Evolutionary conservation across 2,113 vertebrate genomes (phyloP).

Genomic region (Ptilorrhoa leucosticta): DNA sequence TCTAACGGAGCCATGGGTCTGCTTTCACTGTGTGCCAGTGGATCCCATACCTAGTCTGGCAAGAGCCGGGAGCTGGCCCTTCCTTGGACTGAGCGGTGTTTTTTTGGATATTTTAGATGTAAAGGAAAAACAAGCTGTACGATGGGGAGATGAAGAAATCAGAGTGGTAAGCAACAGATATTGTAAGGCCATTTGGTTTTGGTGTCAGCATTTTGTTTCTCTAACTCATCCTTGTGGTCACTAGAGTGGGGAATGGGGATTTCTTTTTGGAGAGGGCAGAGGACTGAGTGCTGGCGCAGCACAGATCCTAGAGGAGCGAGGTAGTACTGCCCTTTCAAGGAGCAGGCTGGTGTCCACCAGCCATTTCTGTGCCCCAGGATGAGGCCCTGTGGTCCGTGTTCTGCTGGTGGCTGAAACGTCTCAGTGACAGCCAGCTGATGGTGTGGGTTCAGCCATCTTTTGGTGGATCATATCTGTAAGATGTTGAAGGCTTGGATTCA

Average conservation of each 20-base stretch:
- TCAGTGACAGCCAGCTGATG: not conserved
- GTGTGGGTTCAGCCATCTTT: not conserved
- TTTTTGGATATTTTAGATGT: not conserved
- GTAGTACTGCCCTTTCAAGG: not conserved
- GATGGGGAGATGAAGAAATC: not conserved
- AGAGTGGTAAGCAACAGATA: not conserved
- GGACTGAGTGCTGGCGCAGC: no score
- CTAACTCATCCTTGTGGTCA: not conserved
- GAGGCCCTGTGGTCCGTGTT: not conserved
- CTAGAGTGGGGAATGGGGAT: not conserved
- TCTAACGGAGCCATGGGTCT: not conserved
- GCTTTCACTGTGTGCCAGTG: not conserved
- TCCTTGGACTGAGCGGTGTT: not conserved
- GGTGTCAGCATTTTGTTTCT: not conserved
- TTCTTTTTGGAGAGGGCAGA: not conserved
- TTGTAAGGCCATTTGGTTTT: not conserved
- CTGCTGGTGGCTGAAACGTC: not conserved
- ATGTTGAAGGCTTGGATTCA: not conserved
- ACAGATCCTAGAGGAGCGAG: not conserved
- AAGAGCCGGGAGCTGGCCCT: not conserved
- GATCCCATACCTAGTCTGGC: not conserved
- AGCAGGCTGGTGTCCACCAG: not conserved
- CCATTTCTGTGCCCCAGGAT: not conserved
- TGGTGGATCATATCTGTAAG: not conserved
- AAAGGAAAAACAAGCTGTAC: not conserved